These are phyloP conservation scores for Diplodus sargus DNA, from an alignment of 2,797 vertebrate genomes.

Conservation along the genomic window DNA sequence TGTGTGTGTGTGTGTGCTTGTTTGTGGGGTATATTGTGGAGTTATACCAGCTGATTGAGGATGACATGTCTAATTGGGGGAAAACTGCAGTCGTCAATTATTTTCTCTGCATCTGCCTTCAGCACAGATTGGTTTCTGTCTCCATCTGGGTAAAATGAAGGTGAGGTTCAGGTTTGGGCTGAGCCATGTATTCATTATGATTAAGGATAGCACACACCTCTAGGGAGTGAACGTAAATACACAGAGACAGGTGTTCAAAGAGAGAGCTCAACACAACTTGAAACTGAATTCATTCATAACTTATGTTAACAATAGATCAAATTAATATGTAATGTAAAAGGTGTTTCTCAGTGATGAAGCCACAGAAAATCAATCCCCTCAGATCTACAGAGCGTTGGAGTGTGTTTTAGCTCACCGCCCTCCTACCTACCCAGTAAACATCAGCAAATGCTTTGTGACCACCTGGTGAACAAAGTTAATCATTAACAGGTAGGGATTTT, in stretches of 20 bases:
- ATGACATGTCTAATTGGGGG: slow-evolving; percentile 20
- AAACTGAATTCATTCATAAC: neutral
- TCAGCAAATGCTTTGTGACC: no score
- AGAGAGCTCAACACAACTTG: neutral
- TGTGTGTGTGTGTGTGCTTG: no score
- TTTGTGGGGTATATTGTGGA: neutral
- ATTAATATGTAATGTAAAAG: neutral
- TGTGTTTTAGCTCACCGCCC: neutral
- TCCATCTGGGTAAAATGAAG: slow-evolving; percentile 12
- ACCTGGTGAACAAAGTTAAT: no score
- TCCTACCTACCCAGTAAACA: no score
- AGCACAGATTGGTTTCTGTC: slow-evolving; percentile 40
- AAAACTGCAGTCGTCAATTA: slow-evolving; percentile 21
- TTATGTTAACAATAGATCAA: no score
- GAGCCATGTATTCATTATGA: slow-evolving; percentile 11
- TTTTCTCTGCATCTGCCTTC: slow-evolving; percentile 29
- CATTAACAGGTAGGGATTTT: no score
- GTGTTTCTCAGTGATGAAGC: neutral
- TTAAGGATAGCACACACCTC: neutral
- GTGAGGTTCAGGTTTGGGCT: slow-evolving; percentile 16
- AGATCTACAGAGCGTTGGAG: neutral
- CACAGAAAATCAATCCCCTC: neutral
- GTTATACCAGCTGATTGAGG: slow-evolving; percentile 8
- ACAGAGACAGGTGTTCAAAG: neutral
- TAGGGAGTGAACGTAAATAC: neutral